phyloP scores from a whole-genome alignment of 1,140 invertebrate species.

The Nixonia krombeini region DNA sequence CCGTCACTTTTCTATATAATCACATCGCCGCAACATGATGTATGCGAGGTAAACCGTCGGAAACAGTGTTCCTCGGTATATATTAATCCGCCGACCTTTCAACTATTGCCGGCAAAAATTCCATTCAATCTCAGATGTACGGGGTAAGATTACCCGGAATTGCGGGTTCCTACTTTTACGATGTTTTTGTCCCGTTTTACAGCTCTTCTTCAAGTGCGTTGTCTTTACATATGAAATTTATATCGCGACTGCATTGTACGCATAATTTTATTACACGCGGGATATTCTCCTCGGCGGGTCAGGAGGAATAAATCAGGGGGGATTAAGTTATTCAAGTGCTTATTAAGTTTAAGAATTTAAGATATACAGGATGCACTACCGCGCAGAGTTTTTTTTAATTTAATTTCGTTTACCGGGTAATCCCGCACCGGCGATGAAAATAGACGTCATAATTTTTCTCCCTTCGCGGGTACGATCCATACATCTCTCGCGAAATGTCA shows the following conservation, averaged over 20 bases:
- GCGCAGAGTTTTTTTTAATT: conserved; percentile 14
- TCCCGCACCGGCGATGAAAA: conserved; percentile 21
- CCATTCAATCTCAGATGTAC: conserved; percentile 34
- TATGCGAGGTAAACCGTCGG: conserved; percentile 33
- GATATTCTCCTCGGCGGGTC: not conserved
- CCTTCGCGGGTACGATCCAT: conserved; percentile 9
- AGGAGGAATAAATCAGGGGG: too few species aligned
- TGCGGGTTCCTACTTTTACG: conserved; percentile 15
- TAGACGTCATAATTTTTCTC: conserved; percentile 33
- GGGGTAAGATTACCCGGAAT: conserved; percentile 28
- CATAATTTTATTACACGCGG: not conserved
- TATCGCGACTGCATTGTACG: not conserved
- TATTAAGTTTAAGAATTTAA: not conserved
- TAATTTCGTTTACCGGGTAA: conserved; percentile 17
- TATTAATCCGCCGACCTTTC: not conserved
- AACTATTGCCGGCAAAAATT: conserved; percentile 26
- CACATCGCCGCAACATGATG: conserved; percentile 32
- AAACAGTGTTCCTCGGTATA: conserved; percentile 19
- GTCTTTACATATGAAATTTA: not conserved
- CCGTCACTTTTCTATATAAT: conserved; percentile 24
- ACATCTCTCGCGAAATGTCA: conserved; percentile 27
- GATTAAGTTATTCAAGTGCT: conserved; percentile 2
- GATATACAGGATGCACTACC: not conserved
- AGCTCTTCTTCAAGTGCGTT: not conserved
- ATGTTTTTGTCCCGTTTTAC: conserved; percentile 28